phyloP scores from a whole-genome alignment of 2,888 invertebrate genomes.

The Cantharis lateralis region DNA sequence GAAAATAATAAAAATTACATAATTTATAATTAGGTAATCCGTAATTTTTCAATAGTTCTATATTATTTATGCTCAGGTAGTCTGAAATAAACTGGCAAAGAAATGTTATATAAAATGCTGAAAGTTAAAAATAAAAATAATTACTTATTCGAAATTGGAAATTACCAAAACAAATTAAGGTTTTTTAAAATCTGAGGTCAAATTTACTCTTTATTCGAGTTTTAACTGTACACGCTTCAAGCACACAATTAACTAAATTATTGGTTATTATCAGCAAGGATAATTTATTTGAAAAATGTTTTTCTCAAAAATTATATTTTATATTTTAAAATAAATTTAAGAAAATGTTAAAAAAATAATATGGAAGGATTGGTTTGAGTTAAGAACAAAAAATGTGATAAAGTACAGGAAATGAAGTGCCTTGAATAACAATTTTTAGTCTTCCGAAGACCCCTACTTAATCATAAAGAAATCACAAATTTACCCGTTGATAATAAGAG shows the following conservation, averaged over 20 bases:
- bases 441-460: too few species aligned
- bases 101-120: not conserved
- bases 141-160: not conserved
- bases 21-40: too few species aligned
- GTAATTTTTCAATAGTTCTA: not conserved
- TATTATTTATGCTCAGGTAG: not conserved
- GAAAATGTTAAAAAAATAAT: not conserved
- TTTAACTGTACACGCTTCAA: not conserved
- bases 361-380: not conserved
- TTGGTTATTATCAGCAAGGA: not conserved
- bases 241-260: not conserved
- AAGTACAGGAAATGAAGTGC: too few species aligned
- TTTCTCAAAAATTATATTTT: not conserved
- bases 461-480: too few species aligned
- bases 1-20: too few species aligned
- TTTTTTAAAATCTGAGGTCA: not conserved
- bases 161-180: not conserved
- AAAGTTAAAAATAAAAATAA: not conserved
- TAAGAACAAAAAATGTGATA: not conserved
- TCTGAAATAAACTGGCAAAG: not conserved
- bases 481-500: too few species aligned
- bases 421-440: too few species aligned
- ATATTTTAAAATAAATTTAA: not conserved
- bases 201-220: not conserved
- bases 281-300: not conserved